A percentile compares a stretch with the other conserved stretches of the same genome.
Evolutionary conservation across 2,113 vertebrate genomes (phyloP).

Genomic region (Pagrus major): DNA sequence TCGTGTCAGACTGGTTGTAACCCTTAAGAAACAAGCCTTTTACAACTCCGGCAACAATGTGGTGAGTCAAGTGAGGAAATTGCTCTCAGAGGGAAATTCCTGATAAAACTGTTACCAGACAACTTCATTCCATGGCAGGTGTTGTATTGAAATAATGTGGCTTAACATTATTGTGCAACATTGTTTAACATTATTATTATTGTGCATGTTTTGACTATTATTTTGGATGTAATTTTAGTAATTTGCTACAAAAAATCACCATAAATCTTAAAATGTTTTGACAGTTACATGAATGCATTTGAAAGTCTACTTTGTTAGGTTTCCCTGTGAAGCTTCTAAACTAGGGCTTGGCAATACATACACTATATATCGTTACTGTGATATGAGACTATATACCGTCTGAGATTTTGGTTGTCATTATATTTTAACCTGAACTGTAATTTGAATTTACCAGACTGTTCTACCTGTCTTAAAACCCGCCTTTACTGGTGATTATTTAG

Average conservation of each 20-base stretch:
- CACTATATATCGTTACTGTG: too few relatives aligned
- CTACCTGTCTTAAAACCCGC: too few relatives aligned
- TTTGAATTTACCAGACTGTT: too few relatives aligned
- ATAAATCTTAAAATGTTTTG: not conserved
- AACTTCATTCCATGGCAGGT: not conserved
- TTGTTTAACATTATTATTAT: too few relatives aligned
- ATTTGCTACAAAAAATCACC: not conserved
- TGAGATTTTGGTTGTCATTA: too few relatives aligned
- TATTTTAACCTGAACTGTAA: too few relatives aligned
- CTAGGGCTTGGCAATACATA: too few relatives aligned
- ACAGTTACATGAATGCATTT: not conserved
- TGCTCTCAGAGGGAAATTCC: constrained; percentile 42
- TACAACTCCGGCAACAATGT: constrained; percentile 9
- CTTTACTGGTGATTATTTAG: too few relatives aligned
- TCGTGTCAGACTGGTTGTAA: not conserved
- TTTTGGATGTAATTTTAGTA: not conserved
- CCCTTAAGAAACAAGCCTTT: constrained; percentile 8
- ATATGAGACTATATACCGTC: too few relatives aligned
- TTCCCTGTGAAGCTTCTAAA: not conserved
- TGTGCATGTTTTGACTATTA: not conserved
- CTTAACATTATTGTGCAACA: not conserved
- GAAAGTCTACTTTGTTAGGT: not conserved
- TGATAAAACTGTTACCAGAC: constrained; percentile 38
- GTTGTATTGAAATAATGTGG: constrained; percentile 14
- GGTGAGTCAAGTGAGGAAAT: constrained; percentile 21